Conservation (phyloP, 2,888 invertebrate species). For the Zaprionus obscuricornis region DNA sequence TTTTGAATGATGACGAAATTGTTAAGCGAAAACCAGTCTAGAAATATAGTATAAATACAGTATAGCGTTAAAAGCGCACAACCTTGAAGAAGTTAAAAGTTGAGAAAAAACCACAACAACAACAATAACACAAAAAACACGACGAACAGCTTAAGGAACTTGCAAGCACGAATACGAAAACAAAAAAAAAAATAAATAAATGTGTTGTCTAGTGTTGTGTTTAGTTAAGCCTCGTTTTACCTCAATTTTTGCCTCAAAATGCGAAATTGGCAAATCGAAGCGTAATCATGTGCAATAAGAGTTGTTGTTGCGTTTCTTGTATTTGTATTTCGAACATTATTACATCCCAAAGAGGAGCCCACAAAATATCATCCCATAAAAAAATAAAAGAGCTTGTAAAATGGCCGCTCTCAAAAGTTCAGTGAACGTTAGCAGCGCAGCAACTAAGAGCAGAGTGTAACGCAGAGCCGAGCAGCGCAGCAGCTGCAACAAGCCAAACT, state of each 20-base stretch:
- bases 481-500: conserved; percentile 33
- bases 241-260: conserved; percentile 34
- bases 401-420: conserved; percentile 52
- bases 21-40: conserved; percentile 74
- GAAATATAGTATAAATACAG: conserved; percentile 51
- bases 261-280: conserved; percentile 43
- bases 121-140: conserved; percentile 1
- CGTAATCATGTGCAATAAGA: conserved; percentile 49
- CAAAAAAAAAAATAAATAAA: conserved; percentile 29
- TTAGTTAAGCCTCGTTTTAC: too few relatives aligned
- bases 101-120: conserved; percentile 23
- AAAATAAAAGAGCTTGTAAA: conserved; percentile 31
- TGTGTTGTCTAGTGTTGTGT: too few relatives aligned
- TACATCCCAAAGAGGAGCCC: conserved; percentile 41
- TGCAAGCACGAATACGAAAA: conserved; percentile 25
- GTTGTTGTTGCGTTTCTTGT: background rate
- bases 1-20: conserved; percentile 67
- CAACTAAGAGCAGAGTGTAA: conserved; percentile 32
- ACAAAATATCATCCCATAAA: conserved; percentile 29
- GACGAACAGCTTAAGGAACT: conserved; percentile 53
- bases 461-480: conserved; percentile 27
- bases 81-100: conserved; percentile 68
- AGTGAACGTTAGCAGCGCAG: conserved; percentile 56
- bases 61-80: conserved; percentile 51
- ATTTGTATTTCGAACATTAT: background rate